Conservation (phyloP, 2,113 vertebrate genomes). For the Oncorhynchus kisutch region DNA sequence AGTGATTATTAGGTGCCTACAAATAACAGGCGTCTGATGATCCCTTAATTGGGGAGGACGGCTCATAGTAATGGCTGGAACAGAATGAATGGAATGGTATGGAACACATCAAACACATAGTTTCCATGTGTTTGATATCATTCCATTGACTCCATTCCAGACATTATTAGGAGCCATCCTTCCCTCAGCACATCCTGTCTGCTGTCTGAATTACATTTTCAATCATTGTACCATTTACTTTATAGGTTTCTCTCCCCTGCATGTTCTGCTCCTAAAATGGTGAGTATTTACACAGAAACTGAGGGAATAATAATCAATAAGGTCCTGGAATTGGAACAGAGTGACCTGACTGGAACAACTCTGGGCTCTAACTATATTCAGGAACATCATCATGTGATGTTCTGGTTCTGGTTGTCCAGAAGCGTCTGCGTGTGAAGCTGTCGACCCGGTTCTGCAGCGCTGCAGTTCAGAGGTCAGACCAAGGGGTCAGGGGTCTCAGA, state of each 20-base stretch:
- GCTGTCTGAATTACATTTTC: background rate
- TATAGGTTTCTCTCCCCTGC: conserved; percentile 8
- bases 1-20: too few relatives aligned
- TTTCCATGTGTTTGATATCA: too few relatives aligned
- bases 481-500: conserved; percentile 1
- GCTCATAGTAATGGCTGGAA: too few relatives aligned
- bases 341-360: too few relatives aligned
- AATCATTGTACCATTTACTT: background rate
- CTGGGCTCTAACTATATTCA: too few relatives aligned
- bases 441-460: conserved; percentile 31
- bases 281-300: conserved; percentile 2
- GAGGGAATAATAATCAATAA: too few relatives aligned
- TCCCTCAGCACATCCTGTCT: background rate
- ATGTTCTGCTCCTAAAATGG: conserved; percentile 22
- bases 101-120: too few relatives aligned
- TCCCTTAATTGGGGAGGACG: too few relatives aligned
- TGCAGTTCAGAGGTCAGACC: background rate
- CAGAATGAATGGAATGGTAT: too few relatives aligned
- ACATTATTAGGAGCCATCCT: too few relatives aligned
- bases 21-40: too few relatives aligned
- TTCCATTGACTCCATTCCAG: too few relatives aligned
- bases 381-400: background rate
- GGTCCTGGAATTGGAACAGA: background rate
- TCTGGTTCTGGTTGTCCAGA: conserved; percentile 29
- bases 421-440: conserved; percentile 47